Base-by-base conservation (phyloP, 2,888 invertebrate genomes). In the Cephus runcator region DNA sequence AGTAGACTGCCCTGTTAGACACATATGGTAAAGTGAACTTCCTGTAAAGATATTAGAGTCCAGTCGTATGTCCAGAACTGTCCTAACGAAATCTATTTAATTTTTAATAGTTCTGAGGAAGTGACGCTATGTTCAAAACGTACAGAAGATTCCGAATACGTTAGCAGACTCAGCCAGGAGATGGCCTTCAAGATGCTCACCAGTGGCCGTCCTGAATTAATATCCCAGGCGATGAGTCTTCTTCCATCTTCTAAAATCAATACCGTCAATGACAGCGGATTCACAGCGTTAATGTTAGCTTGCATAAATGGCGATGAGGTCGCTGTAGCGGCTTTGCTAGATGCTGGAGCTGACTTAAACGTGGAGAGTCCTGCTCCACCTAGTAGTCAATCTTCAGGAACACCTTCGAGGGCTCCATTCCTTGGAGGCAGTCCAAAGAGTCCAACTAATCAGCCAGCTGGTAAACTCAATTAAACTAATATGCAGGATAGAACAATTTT, bases 1-100 rank as follows among this genome's bases (percentile, higher is more conserved):
- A 33, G 97, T 97, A 0, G 98, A 98, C 92, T 97, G 97, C 90
- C 97, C 98, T 23, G 95, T 97, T 1, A 92, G 97, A 73, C 94
- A 96, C 2, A 93, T 96, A 85, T 95, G 95, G 95, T 94, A 83
- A 85, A 56, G 23, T 56, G 23, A 23, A 56, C 23, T 56, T 56
- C 1, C 23, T 56, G 6, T 1, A 23, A 9, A 56, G 56, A 9
- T 23, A 23, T 56, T 56, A 56, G 23, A 56, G 56, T 23, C 56
- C 23, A 23, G 6, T 56, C 6, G 15, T 40, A 40, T 23, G 2
- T 56, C 23, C 56, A 56, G 56, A 15, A 23, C 23, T 23, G 56
- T 23, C 23, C 56, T 56, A 56, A 56, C 23, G 56, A 2, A 4
- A 69, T 76, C 34, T 56, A 35, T 69, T 76, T 76, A 69, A n/a